Evolutionary conservation across 2,113 vertebrate genomes (phyloP), one percentile per base, ranked within the genome.

Genomic region (Garra rufa): DNA sequence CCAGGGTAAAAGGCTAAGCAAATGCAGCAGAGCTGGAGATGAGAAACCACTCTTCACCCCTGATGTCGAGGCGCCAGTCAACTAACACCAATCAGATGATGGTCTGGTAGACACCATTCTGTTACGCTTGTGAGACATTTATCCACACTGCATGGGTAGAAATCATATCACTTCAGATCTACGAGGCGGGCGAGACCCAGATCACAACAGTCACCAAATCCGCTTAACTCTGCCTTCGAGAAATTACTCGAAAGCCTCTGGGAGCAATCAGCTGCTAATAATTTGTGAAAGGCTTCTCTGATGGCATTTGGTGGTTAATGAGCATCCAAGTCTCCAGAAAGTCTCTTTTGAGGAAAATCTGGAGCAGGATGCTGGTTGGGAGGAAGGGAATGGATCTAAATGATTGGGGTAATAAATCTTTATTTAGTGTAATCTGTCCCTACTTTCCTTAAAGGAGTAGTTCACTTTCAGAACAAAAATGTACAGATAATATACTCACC

Each of bases 81-180:
- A 14, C 24, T 71, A 83, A 76, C 26, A 34, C 38, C 30, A 30
- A 75, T 73, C 81, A 83, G 74, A 38, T 85, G 74, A 74, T 69
- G 44, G 11, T 28, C 43, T 2, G 44, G 11, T 21, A 1, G 14
- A 46, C 76, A 73, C 46, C 43, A 9, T 63, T 3, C 24, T 55
- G 4, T 34, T 61, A 30, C 34, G n/a, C n/a, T n/a, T n/a, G n/a
- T n/a, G n/a, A n/a, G n/a, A n/a, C n/a, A n/a, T 90, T 92, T 88
- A 85, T 90, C 87, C 83, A 41, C 78, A n/a, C 10, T 50, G 9
- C 83, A 48, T 85, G 81, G 80, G 30, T 82, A 88, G 91, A 92
- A 91, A 92, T 94, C 90, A 93, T 93, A 94, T 93, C 91, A 91
- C 85, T 95, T 91, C 87, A 93, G 91, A 90, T 90, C 87, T 75